These are phyloP conservation scores for Scaptomyza montana DNA, from an alignment of 1,140 invertebrate genomes.

Conservation along the genomic window DNA sequence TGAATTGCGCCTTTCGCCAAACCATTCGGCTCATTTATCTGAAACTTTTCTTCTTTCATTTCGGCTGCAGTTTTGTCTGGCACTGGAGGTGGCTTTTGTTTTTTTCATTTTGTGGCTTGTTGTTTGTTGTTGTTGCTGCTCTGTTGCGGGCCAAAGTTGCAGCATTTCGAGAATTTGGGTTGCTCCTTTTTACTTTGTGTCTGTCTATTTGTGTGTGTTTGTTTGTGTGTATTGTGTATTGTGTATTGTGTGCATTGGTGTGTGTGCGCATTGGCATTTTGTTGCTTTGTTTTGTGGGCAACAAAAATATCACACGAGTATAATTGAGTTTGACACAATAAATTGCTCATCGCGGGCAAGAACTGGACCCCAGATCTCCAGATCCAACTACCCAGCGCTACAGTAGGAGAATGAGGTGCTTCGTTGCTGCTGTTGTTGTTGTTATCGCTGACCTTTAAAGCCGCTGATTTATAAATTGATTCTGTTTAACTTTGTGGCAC, in stretches of 20 bases:
- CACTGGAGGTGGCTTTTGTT: conserved; percentile 2
- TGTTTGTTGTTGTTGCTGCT: conserved; percentile 12
- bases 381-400: conserved; percentile 19
- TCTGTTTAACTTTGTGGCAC: conserved; percentile 79
- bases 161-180: conserved; percentile 79
- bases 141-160: conserved; percentile 62
- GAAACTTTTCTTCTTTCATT: conserved; percentile 75
- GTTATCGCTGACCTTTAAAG: conserved; percentile 82
- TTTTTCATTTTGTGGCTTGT: conserved; percentile 1
- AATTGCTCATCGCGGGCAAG: conserved; percentile 80
- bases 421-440: conserved; percentile 47
- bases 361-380: conserved; percentile 59
- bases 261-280: conserved; percentile 41
- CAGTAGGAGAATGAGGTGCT: conserved; percentile 15
- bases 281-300: conserved; percentile 63
- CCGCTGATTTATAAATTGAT: conserved; percentile 82
- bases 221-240: conserved; percentile 7
- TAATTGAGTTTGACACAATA: conserved; percentile 84
- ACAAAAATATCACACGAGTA: conserved; percentile 82
- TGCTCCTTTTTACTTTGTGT: conserved; percentile 63
- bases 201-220: background rate
- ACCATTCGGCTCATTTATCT: conserved; percentile 80
- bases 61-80: conserved; percentile 36
- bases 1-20: conserved; percentile 81
- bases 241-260: conserved; percentile 16